Evolutionary conservation across 64 coral and sea anemone genomes (phyloP).

Genomic region (Anthopleura sola): DNA sequence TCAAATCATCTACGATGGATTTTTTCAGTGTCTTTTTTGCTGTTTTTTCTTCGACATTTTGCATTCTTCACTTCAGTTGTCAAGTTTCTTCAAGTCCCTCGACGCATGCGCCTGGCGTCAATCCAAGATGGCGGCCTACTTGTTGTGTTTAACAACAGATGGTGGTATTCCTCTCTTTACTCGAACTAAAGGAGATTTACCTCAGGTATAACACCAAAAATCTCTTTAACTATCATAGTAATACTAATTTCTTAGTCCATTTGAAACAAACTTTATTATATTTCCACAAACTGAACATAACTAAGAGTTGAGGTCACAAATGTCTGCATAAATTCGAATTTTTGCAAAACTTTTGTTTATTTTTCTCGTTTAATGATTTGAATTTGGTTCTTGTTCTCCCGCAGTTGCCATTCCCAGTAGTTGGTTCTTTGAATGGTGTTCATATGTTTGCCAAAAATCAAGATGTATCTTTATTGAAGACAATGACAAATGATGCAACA

Average conservation of each 20-base stretch:
- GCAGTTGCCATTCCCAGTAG: constrained; percentile 90
- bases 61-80: constrained; percentile 37
- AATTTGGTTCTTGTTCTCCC: neutral
- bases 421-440: constrained; percentile 97
- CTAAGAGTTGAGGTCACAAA: no score
- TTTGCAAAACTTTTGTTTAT: no score
- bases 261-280: neutral
- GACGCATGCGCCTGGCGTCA: constrained; percentile 97
- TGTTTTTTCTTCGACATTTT: neutral
- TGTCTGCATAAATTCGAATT: no score
- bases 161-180: constrained; percentile 97
- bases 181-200: constrained; percentile 87
- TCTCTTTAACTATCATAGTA: neutral
- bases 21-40: neutral
- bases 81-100: constrained; percentile 80
- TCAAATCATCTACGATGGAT: neutral
- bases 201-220: constrained; percentile 64
- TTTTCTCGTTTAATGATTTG: neutral
- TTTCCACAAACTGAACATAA: no score
- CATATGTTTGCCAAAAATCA: constrained; percentile 98
- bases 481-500: constrained; percentile 81
- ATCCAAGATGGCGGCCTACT: constrained; percentile 97
- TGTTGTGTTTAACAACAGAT: constrained; percentile 95
- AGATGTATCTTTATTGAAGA: constrained; percentile 70
- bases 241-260: neutral